phyloP scores from a whole-genome alignment of 2,113 vertebrate genomes.

The Gobio gobio region DNA sequence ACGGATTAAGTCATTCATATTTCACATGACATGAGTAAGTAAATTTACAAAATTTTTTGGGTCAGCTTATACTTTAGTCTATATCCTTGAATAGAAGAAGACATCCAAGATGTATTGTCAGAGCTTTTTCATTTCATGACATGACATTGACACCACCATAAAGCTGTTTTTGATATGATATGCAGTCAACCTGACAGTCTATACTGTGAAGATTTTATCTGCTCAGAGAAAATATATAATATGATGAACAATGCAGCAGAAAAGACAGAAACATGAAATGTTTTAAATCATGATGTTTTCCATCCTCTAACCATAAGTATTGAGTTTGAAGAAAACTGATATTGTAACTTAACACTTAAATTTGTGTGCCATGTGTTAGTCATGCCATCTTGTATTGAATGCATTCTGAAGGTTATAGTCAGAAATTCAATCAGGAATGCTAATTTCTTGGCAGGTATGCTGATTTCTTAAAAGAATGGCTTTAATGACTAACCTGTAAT shows the following conservation, averaged over 20 bases:
- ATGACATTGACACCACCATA: neutral
- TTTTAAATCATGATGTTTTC: neutral
- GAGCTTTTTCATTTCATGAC: neutral
- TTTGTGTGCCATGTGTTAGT: neutral
- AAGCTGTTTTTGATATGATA: neutral
- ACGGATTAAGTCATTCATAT: neutral
- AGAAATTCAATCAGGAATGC: neutral
- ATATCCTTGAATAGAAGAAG: neutral
- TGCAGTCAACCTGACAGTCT: neutral
- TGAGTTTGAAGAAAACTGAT: too few relatives aligned
- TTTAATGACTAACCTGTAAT: neutral
- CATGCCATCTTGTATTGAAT: neutral
- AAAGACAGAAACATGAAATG: neutral
- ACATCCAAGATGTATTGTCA: neutral
- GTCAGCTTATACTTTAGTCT: neutral
- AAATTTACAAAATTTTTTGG: neutral
- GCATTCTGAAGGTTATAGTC: neutral
- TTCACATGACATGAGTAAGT: neutral
- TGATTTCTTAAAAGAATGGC: neutral
- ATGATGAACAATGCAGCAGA: neutral
- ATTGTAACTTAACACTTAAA: too few relatives aligned
- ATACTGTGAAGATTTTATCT: neutral
- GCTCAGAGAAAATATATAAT: neutral
- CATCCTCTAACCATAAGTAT: neutral
- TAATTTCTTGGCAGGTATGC: neutral